Base-by-base conservation (phyloP, 2,113 vertebrate species). In the Ammodytes dubius region DNA sequence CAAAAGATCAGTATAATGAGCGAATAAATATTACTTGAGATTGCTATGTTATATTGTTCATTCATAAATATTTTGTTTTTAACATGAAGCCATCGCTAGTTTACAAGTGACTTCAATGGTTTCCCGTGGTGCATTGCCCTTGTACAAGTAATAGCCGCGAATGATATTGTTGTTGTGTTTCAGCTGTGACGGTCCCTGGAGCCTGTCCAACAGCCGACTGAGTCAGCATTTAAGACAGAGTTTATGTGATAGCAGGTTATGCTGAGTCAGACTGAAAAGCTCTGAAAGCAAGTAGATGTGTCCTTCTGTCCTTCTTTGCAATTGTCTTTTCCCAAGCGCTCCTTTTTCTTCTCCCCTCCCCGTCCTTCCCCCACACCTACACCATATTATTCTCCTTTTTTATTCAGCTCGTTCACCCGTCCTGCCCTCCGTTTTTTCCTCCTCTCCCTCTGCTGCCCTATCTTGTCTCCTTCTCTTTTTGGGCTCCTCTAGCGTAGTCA, bases 241-340 rank as follows among this genome's bases (percentile, higher is more conserved):
- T 19, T 50, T 61, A 75, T 73, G 84, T 83, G 84, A 82, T 60
- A 84, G 66, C n/a, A 77, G 45, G 67, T 78, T 70, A 40, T 84
- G 79, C 87, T 86, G 87, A 87, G 72, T 90, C 83, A 72, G 76
- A 10, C 74, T 61, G 52, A 77, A 70, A 60, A 79, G 56, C 59
- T 59, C 57, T 10, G 56, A 67, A 63, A 75, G 57, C 43, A 42
- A 56, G 37, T 58, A 67, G 46, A 43, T 35, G 42, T 74, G 71
- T 79, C 58, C 74, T 63, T 71, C 71, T 59, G 84, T 73, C 74
- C 78, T 68, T 82, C 70, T 63, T 1, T 79, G 4, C 58, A 63
- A 0, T 66, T 65, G 27, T 40, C 60, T 35, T 9, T 7, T 13
- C 6, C 10, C 8, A 47, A 1, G 17, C 63, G 17, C 17, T 40